Conservation (phyloP, 2,113 vertebrate genomes). For the Hassar affinis region DNA sequence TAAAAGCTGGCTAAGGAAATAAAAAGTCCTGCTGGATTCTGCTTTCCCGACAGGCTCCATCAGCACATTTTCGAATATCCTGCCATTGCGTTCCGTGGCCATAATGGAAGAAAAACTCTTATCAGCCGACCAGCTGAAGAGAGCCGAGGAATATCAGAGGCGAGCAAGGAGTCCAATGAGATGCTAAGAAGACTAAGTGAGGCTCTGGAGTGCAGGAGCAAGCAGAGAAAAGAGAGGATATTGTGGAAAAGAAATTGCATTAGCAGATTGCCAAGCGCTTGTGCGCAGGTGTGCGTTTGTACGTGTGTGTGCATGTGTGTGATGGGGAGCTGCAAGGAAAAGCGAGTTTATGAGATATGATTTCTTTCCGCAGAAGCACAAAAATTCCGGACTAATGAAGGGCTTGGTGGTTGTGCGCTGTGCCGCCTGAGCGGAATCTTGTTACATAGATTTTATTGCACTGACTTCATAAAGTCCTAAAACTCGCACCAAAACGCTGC, state of each 20-base stretch:
- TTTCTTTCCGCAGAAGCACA: slow-evolving; percentile 28
- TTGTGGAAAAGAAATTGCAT: slow-evolving; percentile 50
- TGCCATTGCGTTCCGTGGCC: slow-evolving; percentile 66
- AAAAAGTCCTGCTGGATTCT: slow-evolving; percentile 55
- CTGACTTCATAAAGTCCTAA: slow-evolving; percentile 25
- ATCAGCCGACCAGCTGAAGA: slow-evolving; percentile 53
- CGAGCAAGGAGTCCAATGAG: slow-evolving; percentile 63
- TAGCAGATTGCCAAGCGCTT: slow-evolving; percentile 51
- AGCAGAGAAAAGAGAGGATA: slow-evolving; percentile 8
- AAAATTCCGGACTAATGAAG: slow-evolving; percentile 35
- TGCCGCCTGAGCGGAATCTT: slow-evolving; percentile 19
- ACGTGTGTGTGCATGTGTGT: slow-evolving; percentile 52
- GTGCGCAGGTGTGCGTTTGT: slow-evolving; percentile 68
- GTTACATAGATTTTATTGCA: slow-evolving; percentile 34
- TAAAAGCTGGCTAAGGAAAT: slow-evolving; percentile 40
- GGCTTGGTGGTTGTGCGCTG: slow-evolving; percentile 16
- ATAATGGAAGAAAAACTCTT: slow-evolving; percentile 65
- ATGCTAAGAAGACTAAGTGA: slow-evolving; percentile 26
- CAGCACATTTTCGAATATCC: slow-evolving; percentile 70
- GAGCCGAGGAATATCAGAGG: slow-evolving; percentile 56
- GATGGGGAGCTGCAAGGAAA: background rate
- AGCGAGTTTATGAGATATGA: background rate
- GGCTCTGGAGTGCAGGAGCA: slow-evolving; percentile 37
- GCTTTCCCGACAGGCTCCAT: slow-evolving; percentile 63
- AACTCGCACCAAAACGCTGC: background rate